A percentile compares a stretch with the other conserved stretches of the same genome.
These are phyloP conservation scores for Caerostris extrusa DNA, from an alignment of 1,140 invertebrate genomes.

Conservation along the genomic window DNA sequence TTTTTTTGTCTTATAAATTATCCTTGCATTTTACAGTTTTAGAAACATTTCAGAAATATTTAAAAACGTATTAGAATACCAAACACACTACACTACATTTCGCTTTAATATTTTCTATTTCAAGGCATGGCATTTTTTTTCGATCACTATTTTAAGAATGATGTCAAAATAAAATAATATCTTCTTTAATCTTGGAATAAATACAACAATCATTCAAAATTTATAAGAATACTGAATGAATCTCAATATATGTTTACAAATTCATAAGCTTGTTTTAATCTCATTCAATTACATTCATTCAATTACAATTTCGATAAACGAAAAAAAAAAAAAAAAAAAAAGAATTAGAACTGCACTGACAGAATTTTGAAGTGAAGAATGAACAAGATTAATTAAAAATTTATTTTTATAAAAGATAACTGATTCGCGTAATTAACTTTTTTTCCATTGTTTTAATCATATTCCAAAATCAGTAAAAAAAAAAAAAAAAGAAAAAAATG, in stretches of 20 bases:
- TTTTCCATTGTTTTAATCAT: conserved; percentile 63
- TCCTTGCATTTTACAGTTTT: no score
- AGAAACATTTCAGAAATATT: no score
- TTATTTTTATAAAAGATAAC: conserved; percentile 56
- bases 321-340: not conserved
- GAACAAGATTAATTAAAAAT: conserved; percentile 61
- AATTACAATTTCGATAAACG: conserved; percentile 43
- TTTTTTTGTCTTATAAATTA: no score
- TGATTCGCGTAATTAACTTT: conserved; percentile 53
- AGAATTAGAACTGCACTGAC: not conserved
- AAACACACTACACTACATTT: no score
- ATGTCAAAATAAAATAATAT: no score
- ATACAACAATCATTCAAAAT: not conserved
- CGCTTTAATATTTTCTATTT: no score
- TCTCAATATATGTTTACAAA: not conserved
- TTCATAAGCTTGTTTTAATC: conserved; percentile 41
- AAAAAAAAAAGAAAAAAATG: not conserved
- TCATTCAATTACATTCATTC: conserved; percentile 36
- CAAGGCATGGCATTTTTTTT: no score
- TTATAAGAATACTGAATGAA: not conserved
- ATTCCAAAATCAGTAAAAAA: not conserved
- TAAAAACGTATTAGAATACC: no score
- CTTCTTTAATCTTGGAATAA: no score
- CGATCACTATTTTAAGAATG: no score
- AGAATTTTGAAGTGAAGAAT: conserved; percentile 9